Base-by-base conservation (phyloP, 2,888 invertebrate species). In the Ectemnius cavifrons region DNA sequence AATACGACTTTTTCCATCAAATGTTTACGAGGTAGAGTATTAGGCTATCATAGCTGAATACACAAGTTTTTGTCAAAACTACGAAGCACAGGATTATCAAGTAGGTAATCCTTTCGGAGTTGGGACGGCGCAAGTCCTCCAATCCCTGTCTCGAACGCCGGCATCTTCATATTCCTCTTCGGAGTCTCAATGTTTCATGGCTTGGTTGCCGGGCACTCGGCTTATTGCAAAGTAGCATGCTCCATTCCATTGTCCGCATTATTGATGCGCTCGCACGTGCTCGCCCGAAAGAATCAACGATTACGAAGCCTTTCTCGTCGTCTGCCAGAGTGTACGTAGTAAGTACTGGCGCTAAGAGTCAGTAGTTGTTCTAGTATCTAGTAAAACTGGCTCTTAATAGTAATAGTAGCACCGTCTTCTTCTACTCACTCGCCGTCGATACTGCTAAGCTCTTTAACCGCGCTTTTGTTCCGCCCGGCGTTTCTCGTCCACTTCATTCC, bases 271-370 rank as follows among this genome's bases (percentile, higher is more conserved):
- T 62, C 61, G 60, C 37, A 37, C 60, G 71, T 71, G 75, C 66
- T 68, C 62, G 62, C 68, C 62, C 70, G 73, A 73, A 70, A 70
- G 73, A 73, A 76, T 73, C 77, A 73, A 73, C 76, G 67, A 63
- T 37, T 37, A 37, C 37, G 5, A 37, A 11, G 37, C 37, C 37
- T 37, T 37, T 37, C 37, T 37, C 37, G 8, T 37, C 11, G 67
- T 65, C 64, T 52, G 14, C 67, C 49, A 64, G 69, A 64, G 37
- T 37, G 37, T 37, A 37, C 37, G 37, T 37, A 37, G 37, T 4
- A 37, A 37, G 37, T 11, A 37, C 37, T 58, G 66, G 67, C 68
- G 67, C 67, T 64, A 67, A n/a, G 47, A 69, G 60, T 73, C 68
- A 77, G 67, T 73, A 72, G 73, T 73, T 70, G 64, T 64, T 14